Evolutionary conservation across 2,888 invertebrate genomes (phyloP).

Genomic region (Crioceris asparagi): DNA sequence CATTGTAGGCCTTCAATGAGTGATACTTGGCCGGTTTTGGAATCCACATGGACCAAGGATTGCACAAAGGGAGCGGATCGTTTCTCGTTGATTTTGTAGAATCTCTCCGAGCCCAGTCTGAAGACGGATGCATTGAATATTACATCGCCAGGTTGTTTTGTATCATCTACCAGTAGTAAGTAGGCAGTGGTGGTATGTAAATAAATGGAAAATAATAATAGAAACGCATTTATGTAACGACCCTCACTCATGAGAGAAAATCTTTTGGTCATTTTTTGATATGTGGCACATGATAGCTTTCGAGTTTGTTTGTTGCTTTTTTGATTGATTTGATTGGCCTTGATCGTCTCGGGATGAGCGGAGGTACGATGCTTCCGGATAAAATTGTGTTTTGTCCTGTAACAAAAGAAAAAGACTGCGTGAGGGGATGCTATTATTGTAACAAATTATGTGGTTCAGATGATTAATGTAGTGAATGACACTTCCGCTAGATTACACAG

Average conservation of each 20-base stretch:
- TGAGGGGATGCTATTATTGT: too few species aligned
- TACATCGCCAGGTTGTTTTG: conserved; percentile 49
- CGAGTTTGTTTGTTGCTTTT: too few species aligned
- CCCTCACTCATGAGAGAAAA: conserved; percentile 26
- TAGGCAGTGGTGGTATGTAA: conserved; percentile 24
- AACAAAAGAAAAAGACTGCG: too few species aligned
- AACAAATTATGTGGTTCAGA: too few species aligned
- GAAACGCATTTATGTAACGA: too few species aligned
- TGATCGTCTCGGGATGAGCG: too few species aligned
- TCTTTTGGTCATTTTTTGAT: conserved; percentile 25
- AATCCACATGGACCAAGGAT: conserved; percentile 64
- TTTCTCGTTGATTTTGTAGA: conserved; percentile 69
- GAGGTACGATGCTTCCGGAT: too few species aligned
- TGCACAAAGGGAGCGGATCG: conserved; percentile 75
- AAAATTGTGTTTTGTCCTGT: too few species aligned
- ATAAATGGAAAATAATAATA: conserved; percentile 19
- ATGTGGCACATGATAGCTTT: conserved; percentile 21
- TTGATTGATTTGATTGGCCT: too few species aligned
- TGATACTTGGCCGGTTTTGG: conserved; percentile 63
- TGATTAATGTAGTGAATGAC: too few species aligned
- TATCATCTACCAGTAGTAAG: conserved; percentile 34
- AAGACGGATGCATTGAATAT: conserved; percentile 74
- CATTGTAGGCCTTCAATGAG: conserved; percentile 62
- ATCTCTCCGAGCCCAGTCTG: conserved; percentile 66
- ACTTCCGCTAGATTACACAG: too few species aligned